Percentiles rank a stretch among this genome's conserved stretches.
These are phyloP conservation scores for Cryptus armator DNA, from an alignment of 2,888 invertebrate species.

Conservation along the genomic window DNA sequence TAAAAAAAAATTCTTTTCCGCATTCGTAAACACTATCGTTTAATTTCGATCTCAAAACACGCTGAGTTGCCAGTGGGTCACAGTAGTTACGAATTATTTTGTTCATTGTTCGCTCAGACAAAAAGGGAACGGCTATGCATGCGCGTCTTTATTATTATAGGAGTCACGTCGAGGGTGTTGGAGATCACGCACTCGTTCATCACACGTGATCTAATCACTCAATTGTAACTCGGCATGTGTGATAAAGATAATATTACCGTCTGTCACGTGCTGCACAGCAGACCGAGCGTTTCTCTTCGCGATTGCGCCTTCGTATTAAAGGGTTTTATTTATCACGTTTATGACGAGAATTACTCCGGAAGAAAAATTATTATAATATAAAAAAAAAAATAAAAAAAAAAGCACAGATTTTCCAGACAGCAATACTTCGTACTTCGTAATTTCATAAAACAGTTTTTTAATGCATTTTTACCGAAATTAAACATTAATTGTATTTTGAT, in stretches of 20 bases:
- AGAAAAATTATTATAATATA: conserved; percentile 13
- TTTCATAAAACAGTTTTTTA: background rate
- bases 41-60: background rate
- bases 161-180: conserved; percentile 53
- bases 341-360: background rate
- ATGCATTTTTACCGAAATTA: too few species aligned
- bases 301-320: conserved; percentile 25
- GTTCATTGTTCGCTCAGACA: conserved; percentile 39
- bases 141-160: conserved; percentile 31
- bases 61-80: conserved; percentile 24
- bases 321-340: background rate
- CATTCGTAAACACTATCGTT: background rate
- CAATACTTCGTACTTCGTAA: background rate
- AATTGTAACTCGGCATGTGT: conserved; percentile 64
- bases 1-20: background rate
- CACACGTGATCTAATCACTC: conserved; percentile 65
- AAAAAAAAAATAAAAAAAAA: background rate
- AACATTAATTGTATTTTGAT: too few species aligned
- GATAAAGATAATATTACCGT: conserved; percentile 61
- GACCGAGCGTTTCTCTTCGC: conserved; percentile 8
- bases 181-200: conserved; percentile 58
- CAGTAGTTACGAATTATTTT: conserved; percentile 24
- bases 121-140: conserved; percentile 24
- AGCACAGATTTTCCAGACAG: background rate
- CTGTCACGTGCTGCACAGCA: conserved; percentile 62